These are phyloP conservation scores for Temnothorax longispinosus DNA, from an alignment of 1,140 invertebrate genomes.

Conservation along the genomic window DNA sequence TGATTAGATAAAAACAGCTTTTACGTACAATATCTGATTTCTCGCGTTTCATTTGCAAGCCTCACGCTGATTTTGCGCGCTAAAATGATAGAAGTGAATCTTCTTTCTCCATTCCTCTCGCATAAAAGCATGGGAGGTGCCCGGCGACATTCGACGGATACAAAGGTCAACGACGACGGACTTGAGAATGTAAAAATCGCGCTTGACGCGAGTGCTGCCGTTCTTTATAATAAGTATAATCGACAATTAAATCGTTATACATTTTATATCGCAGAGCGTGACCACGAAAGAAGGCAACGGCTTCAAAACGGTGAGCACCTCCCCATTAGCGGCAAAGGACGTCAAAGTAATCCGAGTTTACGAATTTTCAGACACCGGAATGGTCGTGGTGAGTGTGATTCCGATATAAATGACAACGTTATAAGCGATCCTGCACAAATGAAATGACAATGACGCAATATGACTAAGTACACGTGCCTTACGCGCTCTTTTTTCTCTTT, in stretches of 20 bases:
- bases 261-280: constrained; percentile 76
- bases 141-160: background rate
- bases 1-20: background rate
- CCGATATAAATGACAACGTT: constrained; percentile 38
- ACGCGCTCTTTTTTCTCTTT: constrained; percentile 26
- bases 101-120: too few species aligned
- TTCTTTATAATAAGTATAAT: background rate
- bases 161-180: background rate
- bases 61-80: background rate
- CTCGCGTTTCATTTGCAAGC: background rate
- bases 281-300: constrained; percentile 80
- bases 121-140: background rate
- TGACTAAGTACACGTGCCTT: background rate
- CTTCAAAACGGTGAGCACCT: constrained; percentile 78
- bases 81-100: background rate
- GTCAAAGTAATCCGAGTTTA: constrained; percentile 78
- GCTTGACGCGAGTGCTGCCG: too few species aligned
- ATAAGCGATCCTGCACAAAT: constrained; percentile 59
- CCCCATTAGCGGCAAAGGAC: constrained; percentile 39
- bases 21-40: background rate
- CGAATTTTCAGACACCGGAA: constrained; percentile 80
- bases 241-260: background rate
- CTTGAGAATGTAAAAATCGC: background rate
- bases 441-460: constrained; percentile 9
- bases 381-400: constrained; percentile 79